Base-by-base conservation (phyloP, 2,888 invertebrate species). In the Ornithoptera alexandrae region DNA sequence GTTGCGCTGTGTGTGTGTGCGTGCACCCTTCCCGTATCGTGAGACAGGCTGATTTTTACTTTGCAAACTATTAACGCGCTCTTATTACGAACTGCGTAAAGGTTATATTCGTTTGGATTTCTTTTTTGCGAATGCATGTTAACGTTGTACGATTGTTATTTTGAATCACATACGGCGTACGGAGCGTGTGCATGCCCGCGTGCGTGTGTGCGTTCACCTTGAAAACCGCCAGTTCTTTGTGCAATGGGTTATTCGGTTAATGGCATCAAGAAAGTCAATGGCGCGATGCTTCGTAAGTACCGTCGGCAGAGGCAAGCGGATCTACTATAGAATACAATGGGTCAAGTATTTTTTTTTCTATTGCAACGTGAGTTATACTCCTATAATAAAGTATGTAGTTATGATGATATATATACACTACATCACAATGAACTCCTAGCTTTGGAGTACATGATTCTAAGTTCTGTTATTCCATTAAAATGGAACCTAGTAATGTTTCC, bases 221-320 rank as follows among this genome's bases (percentile, higher is more conserved):
- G 93, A 92, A 91, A 90, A 88, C 84, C 81, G 88, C 84, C 85
- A 87, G 88, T 88, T 90, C 92, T 93, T 93, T 93, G 92, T 92
- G 91, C 91, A 92, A 90, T 93, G 89, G 93, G 93, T 93, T 92
- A 93, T 92, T 93, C 93, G 93, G 93, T 92, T 93, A 93, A 92
- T 92, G 92, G 90, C 93, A 90, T 85, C 90, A 85, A 88, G 86
- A 86, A 85, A 92, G 91, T 92, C 92, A 92, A 92, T 92, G 92
- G 91, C 91, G 91, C 84, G 86, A 89, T 86, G 87, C 85, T 81
- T 82, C 76, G 79, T 74, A 70, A 65, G 86, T 86, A 92, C 77
- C 76, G 90, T 84, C 84, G 80, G 87, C 89, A 90, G 69, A 73
- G 71, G 69, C 70, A 63, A 62, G 50, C 50, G 18, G 50, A 61